phyloP scores from a whole-genome alignment of 1,140 invertebrate species.

The Diorhabda carinulata region DNA sequence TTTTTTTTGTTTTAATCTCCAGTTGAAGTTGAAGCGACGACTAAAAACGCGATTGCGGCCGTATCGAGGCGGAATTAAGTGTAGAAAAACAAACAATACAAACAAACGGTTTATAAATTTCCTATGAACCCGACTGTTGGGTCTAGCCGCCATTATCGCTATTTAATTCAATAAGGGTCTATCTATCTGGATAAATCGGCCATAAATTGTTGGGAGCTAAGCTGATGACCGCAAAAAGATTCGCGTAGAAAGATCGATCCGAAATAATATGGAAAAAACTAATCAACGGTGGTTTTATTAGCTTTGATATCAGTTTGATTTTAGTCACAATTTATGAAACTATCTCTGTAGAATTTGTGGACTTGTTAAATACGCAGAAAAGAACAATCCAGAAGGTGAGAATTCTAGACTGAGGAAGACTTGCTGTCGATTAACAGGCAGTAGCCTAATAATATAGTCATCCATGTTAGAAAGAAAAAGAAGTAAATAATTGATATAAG shows the following conservation, averaged over 20 bases:
- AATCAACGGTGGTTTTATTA: too few relatives aligned
- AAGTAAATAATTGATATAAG: too few relatives aligned
- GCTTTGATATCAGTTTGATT: too few relatives aligned
- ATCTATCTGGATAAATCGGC: conserved; percentile 42
- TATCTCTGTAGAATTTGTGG: too few relatives aligned
- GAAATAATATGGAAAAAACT: background rate
- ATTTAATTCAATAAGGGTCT: conserved; percentile 42
- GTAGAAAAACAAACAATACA: conserved; percentile 29
- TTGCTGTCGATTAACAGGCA: too few relatives aligned
- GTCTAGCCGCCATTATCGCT: conserved; percentile 35
- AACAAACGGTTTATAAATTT: conserved; percentile 31
- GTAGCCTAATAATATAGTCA: too few relatives aligned
- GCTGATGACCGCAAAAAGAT: conserved; percentile 20
- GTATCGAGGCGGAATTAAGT: conserved; percentile 22
- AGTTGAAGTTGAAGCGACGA: background rate
- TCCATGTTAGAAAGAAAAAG: too few relatives aligned
- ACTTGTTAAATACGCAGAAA: too few relatives aligned
- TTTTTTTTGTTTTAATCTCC: background rate
- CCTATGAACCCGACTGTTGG: conserved; percentile 25
- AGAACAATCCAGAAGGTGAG: too few relatives aligned
- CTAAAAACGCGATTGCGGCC: conserved; percentile 12
- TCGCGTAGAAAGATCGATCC: conserved; percentile 8
- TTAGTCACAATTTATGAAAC: too few relatives aligned
- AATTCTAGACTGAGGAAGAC: too few relatives aligned
- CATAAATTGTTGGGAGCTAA: conserved; percentile 41